Evolutionary conservation across 1,140 invertebrate species (phyloP), one percentile per base, ranked within the genome.

Genomic region (Cotesia glomerata): DNA sequence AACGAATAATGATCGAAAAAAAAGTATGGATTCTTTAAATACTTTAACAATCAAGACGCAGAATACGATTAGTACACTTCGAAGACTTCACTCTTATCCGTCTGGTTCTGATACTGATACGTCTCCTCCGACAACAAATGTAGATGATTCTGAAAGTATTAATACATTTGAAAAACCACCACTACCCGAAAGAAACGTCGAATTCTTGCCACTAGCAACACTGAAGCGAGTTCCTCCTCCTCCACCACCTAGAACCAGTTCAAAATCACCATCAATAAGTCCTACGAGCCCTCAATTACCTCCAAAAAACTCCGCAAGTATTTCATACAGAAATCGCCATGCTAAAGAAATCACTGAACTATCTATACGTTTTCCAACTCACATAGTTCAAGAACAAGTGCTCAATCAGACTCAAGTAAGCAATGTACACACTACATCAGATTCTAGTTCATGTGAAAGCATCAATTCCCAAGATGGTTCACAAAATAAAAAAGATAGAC

Each of bases 231-330:
- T 94, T 26, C 94, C 94, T n/a, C 94, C 94, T 35, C 94, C 94
- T n/a, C 94, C 94, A 45, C 94, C 94, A 16, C 94, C 94, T 11
- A 89, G 94, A 63, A 95, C 94, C 59, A 94, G 93, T 69, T 95
- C 94, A 36, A 90, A 93, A 77, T 94, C 93, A 32, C 94, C 93
- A 3, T 86, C 95, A 73, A 92, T 93, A n/a, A 94, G 93, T 54
- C 93, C 94, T 4, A 93, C 93, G 34, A 90, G 89, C 74, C 91
- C 91, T 3, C 89, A 88, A 78, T 79, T 91, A 75, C 90, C 90
- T 26, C 89, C 89, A 7, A 84, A 88, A 61, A 86, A 87, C 69
- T 82, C 86, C 11, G 84, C 86, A 68, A 72, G 80, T 56, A 74
- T 82, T 26, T 36, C 81, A 26, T 70, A 79, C 0, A 75, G 81